phyloP scores from a whole-genome alignment of 2,797 vertebrate species.

The Molossus molossus region DNA sequence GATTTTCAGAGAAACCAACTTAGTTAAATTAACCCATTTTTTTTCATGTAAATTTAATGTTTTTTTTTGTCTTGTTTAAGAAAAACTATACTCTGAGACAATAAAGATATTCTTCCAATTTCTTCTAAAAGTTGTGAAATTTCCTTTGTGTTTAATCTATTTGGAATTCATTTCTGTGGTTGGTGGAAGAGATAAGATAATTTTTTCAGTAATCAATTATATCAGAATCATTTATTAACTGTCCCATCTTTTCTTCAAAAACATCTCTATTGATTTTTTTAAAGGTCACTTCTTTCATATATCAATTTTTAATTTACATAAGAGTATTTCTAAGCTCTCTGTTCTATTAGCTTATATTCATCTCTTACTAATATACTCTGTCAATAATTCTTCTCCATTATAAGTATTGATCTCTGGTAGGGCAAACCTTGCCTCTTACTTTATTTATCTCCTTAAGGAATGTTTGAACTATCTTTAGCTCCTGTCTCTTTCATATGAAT shows the following conservation, averaged over 20 bases:
- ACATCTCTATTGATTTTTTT: neutral
- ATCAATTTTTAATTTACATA: neutral
- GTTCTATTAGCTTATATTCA: neutral
- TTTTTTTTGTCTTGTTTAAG: neutral
- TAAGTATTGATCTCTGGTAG: neutral
- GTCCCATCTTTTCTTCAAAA: neutral
- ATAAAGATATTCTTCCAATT: neutral
- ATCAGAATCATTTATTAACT: neutral
- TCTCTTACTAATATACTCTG: neutral
- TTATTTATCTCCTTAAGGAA: neutral
- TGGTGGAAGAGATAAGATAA: neutral
- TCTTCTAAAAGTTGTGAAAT: neutral
- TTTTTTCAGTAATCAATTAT: neutral
- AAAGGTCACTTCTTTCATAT: neutral
- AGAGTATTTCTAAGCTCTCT: neutral
- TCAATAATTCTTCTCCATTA: neutral
- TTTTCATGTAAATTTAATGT: neutral
- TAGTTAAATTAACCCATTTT: neutral
- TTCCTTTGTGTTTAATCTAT: slow-evolving; percentile 5
- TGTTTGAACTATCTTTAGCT: neutral
- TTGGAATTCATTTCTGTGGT: neutral
- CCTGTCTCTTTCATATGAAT: slow-evolving; percentile 41
- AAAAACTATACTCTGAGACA: neutral
- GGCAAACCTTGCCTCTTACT: neutral
- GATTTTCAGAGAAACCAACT: neutral